These are phyloP conservation scores for Phylloscopus trochilus DNA, from an alignment of 2,113 vertebrate genomes.

Conservation along the genomic window DNA sequence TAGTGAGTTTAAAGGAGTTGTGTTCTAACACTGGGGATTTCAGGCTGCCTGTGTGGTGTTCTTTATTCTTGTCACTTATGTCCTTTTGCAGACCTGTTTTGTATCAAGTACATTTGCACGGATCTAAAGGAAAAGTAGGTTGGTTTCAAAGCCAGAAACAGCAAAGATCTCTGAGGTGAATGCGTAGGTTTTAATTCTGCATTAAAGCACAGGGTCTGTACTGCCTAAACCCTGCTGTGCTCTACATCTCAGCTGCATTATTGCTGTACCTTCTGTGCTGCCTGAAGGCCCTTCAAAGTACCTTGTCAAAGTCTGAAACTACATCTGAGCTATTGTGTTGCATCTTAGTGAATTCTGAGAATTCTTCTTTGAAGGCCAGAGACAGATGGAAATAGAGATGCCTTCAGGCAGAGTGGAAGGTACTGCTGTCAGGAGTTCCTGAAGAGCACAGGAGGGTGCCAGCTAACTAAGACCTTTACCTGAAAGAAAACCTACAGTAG, in stretches of 20 bases:
- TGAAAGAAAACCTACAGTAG: neutral
- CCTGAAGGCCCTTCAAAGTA: slow-evolving; percentile 2
- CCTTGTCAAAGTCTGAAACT: neutral
- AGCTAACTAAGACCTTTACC: neutral
- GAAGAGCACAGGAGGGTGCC: neutral
- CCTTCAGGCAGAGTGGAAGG: neutral
- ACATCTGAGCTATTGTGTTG: slow-evolving; percentile 5
- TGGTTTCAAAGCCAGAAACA: slow-evolving; percentile 20
- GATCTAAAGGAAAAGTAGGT: neutral
- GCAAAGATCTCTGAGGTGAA: neutral
- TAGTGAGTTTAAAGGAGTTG: neutral
- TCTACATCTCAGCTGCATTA: neutral
- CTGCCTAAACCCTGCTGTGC: neutral
- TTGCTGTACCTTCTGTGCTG: neutral
- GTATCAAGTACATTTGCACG: neutral
- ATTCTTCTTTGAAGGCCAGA: neutral
- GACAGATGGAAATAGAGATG: neutral
- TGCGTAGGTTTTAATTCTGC: neutral
- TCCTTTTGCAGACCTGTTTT: neutral
- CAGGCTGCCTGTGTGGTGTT: neutral
- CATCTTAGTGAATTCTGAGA: neutral
- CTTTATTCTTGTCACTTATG: neutral
- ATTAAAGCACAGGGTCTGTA: neutral
- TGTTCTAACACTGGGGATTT: neutral
- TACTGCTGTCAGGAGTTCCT: neutral